Percentiles rank a stretch among this genome's conserved stretches.
phyloP scores from a whole-genome alignment of 2,888 invertebrate species.

The Chaetogeoica ovagalla region DNA sequence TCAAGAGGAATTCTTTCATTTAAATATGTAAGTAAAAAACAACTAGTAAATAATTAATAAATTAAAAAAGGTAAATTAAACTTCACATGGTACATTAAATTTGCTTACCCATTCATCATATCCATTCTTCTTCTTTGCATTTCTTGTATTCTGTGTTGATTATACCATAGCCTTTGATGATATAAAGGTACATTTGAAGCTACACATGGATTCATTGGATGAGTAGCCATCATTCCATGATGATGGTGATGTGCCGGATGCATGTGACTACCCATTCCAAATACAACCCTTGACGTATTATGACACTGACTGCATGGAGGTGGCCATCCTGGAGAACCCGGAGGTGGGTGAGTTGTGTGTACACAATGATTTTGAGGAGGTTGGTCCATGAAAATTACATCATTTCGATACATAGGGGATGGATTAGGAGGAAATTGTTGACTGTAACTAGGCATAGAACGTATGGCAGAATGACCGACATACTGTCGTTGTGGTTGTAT shows the following conservation, averaged over 20 bases:
- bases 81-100: not conserved
- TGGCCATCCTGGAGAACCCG: constrained; percentile 43
- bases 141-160: constrained; percentile 72
- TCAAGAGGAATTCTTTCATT: too few species aligned
- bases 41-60: too few species aligned
- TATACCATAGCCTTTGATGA: constrained; percentile 75
- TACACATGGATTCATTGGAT: constrained; percentile 48
- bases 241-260: constrained; percentile 47
- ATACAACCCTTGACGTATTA: constrained; percentile 44
- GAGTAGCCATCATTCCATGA: constrained; percentile 46
- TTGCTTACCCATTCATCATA: constrained; percentile 55
- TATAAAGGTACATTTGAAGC: constrained; percentile 50
- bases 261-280: constrained; percentile 49
- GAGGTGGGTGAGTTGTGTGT: constrained; percentile 38
- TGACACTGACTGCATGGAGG: constrained; percentile 44
- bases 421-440: constrained; percentile 48
- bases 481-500: constrained; percentile 36
- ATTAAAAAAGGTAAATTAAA: not conserved
- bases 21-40: too few species aligned
- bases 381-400: constrained; percentile 47
- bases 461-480: constrained; percentile 36
- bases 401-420: constrained; percentile 42
- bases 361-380: constrained; percentile 47
- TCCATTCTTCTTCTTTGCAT: constrained; percentile 62
- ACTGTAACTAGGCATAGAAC: constrained; percentile 35